Percentiles rank a stretch among this genome's conserved stretches.
phyloP scores from a whole-genome alignment of 1,140 invertebrate genomes.

The Phortica variegata region DNA sequence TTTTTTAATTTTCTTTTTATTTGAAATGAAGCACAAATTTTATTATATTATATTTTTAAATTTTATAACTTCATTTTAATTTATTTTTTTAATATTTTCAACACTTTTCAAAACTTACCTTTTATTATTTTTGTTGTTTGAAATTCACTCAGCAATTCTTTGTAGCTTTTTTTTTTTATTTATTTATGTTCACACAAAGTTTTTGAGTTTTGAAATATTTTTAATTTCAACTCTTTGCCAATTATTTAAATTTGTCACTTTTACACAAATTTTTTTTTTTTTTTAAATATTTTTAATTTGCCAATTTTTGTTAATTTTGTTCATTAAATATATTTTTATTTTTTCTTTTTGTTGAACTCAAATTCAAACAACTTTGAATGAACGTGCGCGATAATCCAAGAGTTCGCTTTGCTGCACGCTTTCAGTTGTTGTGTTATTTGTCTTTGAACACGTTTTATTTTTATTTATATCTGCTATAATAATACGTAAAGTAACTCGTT shows the following conservation, averaged over 20 bases:
- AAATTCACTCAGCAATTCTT: not conserved
- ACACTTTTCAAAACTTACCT: not conserved
- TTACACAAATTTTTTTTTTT: too few species aligned
- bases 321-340: not conserved
- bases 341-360: not conserved
- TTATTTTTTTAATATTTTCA: not conserved
- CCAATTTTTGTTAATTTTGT: not conserved
- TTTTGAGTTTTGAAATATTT: too few species aligned
- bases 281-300: not conserved
- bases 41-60: not conserved
- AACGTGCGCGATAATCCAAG: slow-evolving; percentile 57
- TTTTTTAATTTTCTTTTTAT: slow-evolving; percentile 13
- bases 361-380: not conserved
- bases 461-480: slow-evolving; percentile 5
- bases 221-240: too few species aligned
- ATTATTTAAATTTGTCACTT: too few species aligned
- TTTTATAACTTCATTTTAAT: not conserved
- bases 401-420: slow-evolving; percentile 54
- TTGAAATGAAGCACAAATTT: too few species aligned
- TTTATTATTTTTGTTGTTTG: not conserved
- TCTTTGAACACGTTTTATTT: slow-evolving; percentile 31
- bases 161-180: too few species aligned
- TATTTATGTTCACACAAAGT: too few species aligned
- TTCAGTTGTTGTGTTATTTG: slow-evolving; percentile 41
- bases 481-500: too few species aligned